Base-by-base conservation (phyloP, 1,140 invertebrate genomes). In the Drepana arcuata region DNA sequence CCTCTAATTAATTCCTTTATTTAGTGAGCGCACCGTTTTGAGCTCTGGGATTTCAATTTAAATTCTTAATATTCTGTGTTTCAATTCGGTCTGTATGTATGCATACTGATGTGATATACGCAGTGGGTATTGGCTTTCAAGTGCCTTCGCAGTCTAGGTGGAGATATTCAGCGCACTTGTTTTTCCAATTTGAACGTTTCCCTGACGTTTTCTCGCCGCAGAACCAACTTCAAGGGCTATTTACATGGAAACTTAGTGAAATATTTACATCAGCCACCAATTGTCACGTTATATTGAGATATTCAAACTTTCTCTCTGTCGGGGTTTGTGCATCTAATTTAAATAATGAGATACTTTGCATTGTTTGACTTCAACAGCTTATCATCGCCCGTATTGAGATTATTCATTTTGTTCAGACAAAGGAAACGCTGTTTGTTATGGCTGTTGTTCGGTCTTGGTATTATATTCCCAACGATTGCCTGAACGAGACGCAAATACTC, bases 251-350 rank as follows among this genome's bases (percentile, higher is more conserved):
- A 77, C 50, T 66, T 62, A 62, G 62, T 68, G 60, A 75, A 67
- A 80, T 73, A 73, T 77, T 69, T 61, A 65, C 69, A 66, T 78
- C 69, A 66, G 57, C 49, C 55, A 54, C 54, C 65, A 54, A 71
- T 71, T 69, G 68, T 77, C 70, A 71, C 60, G 69, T 73, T 65
- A 65, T 66, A 66, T 73, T 62, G 64, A 64, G 61, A 64, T 69
- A 69, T 73, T 70, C 57, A 57, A 72, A 72, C 62, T 74, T 71
- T 70, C 58, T 55, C 52, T 41, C 54, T 36, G 45, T 36, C 51
- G 56, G 33, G 40, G 55, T 60, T 67, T 66, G 48, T 71, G 68
- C 59, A 75, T 69, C 48, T 58, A 41, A 72, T 69, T 68, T 70
- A 45, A 71, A 77, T 74, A 72, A 78, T 61, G 44, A 63, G 58